phyloP scores from a whole-genome alignment of 2,888 invertebrate species.

The Limenitis camilla region DNA sequence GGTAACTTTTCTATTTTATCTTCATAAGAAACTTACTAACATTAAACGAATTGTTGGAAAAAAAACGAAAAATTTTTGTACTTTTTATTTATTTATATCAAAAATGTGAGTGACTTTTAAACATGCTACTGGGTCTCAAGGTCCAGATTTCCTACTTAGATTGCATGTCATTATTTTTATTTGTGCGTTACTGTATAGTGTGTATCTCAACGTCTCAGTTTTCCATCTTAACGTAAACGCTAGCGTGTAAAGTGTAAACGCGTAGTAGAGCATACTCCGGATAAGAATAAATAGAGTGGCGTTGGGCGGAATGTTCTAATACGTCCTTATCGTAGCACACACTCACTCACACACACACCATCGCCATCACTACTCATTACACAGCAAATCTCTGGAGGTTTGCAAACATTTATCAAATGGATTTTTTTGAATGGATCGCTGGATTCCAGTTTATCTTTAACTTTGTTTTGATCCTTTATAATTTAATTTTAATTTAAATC shows the following conservation, averaged over 20 bases:
- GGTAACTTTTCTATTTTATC: too few species aligned
- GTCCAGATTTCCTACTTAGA: too few species aligned
- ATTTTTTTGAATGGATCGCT: slow-evolving; percentile 21
- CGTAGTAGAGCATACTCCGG: slow-evolving; percentile 48
- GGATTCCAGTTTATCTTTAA: slow-evolving; percentile 13
- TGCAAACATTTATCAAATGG: slow-evolving; percentile 27
- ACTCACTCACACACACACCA: slow-evolving; percentile 24
- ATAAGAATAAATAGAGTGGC: slow-evolving; percentile 72
- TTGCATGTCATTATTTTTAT: too few species aligned
- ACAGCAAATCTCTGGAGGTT: slow-evolving; percentile 26
- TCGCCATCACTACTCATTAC: slow-evolving; percentile 30
- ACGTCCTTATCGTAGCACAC: slow-evolving; percentile 65
- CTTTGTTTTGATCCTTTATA: slow-evolving; percentile 2
- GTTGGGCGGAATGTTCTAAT: slow-evolving; percentile 70
- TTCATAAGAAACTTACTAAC: too few species aligned
- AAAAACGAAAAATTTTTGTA: too few species aligned
- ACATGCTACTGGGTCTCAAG: too few species aligned
- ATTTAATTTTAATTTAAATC: neutral
- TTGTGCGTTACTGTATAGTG: too few species aligned
- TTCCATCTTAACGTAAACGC: too few species aligned
- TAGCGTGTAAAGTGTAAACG: neutral
- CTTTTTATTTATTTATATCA: too few species aligned
- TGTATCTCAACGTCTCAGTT: too few species aligned
- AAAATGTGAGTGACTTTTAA: too few species aligned
- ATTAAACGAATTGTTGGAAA: too few species aligned